Percentiles rank a stretch among this genome's conserved stretches.
Evolutionary conservation across 2,888 invertebrate genomes (phyloP).

Genomic region (Oxytorus armatus): DNA sequence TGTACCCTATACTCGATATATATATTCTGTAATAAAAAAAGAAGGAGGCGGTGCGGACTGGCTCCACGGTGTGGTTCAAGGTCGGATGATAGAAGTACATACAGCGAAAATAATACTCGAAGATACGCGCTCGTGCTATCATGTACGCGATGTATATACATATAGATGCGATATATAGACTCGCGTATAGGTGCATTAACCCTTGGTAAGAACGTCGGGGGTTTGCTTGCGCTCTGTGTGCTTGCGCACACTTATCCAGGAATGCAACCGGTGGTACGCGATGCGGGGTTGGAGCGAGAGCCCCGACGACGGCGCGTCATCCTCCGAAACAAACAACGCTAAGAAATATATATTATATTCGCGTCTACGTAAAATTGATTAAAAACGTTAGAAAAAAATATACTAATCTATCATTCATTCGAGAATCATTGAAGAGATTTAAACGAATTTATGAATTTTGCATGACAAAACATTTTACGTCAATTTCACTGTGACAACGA

Average conservation of each 20-base stretch:
- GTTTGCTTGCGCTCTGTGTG: slow-evolving; percentile 61
- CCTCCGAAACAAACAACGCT: slow-evolving; percentile 33
- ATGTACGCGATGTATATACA: background rate
- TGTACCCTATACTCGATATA: background rate
- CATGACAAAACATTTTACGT: too few species aligned
- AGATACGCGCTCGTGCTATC: slow-evolving; percentile 62
- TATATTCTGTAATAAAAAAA: slow-evolving; percentile 18
- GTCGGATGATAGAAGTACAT: slow-evolving; percentile 67
- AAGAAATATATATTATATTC: slow-evolving; percentile 23
- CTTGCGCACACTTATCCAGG: slow-evolving; percentile 71
- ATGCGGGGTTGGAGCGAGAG: slow-evolving; percentile 30
- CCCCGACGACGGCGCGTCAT: slow-evolving; percentile 36
- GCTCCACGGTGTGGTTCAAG: slow-evolving; percentile 64
- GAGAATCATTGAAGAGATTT: background rate
- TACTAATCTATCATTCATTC: background rate
- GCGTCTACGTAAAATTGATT: slow-evolving; percentile 8
- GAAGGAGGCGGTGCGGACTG: slow-evolving; percentile 50
- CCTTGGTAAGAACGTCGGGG: slow-evolving; percentile 62
- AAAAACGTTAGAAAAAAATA: background rate
- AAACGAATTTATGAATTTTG: too few species aligned
- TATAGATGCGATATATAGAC: slow-evolving; percentile 17
- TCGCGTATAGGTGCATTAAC: slow-evolving; percentile 71
- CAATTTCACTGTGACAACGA: too few species aligned
- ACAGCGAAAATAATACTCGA: slow-evolving; percentile 70
- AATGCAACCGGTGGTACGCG: slow-evolving; percentile 69